Conservation (phyloP, 2,113 vertebrate genomes). For the Catharus bicknelli region DNA sequence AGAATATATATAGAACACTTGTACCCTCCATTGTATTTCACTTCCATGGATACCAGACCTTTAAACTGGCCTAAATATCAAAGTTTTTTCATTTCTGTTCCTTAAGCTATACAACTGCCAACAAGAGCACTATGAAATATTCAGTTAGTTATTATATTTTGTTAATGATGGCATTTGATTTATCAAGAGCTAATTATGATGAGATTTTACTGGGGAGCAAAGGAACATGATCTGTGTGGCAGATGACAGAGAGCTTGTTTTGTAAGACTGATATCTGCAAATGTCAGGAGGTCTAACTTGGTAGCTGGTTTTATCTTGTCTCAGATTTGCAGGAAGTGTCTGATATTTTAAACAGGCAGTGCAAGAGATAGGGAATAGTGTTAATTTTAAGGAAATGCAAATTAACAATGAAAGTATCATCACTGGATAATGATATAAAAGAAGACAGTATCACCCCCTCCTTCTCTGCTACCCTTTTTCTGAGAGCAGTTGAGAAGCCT, state of each 20-base stretch:
- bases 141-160: not conserved
- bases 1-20: not conserved
- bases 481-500: not conserved
- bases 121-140: not conserved
- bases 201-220: not conserved
- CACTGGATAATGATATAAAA: not conserved
- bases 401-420: not conserved
- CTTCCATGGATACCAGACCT: not conserved
- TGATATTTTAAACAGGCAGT: not conserved
- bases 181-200: conserved; percentile 9
- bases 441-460: fast-evolving
- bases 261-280: not conserved
- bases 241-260: not conserved
- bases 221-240: not conserved
- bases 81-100: not conserved
- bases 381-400: not conserved
- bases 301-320: not conserved
- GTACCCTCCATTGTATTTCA: not conserved
- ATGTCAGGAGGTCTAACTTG: not conserved
- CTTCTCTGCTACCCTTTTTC: fast-evolving
- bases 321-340: not conserved
- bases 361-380: not conserved
- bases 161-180: not conserved
- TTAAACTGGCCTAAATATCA: not conserved
- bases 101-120: not conserved